Evolutionary conservation across 2,113 vertebrate species (phyloP), one percentile per base, ranked within the genome.

Genomic region (Anthoscopus minutus): DNA sequence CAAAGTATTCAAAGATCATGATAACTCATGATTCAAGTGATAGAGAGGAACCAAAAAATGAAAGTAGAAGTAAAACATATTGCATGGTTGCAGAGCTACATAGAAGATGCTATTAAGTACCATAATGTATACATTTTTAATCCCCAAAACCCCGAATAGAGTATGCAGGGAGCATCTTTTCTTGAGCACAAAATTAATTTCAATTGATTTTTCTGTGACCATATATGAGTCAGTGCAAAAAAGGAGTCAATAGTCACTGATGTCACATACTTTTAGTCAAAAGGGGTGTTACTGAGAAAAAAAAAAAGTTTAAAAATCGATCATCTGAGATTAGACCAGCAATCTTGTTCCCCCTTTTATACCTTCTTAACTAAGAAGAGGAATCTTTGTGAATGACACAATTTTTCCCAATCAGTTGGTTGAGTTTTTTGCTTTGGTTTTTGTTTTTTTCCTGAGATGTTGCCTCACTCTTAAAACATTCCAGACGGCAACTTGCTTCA

Each of bases 61-160:
- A 23, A 90, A 86, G 12, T 10, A 11, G 5, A 48, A 81, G 11
- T 53, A 15, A 76, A 87, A 67, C 31, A 28, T 24, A 45, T 12
- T 5, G 37, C 4, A 6, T 38, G n/a, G 5, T 45, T 45, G 5
- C 53, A 47, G 17, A 81, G 24, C 7, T 51, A 50, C 13, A 58
- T 13, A 66, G 27, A 70, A 53, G 14, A 57, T 54, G 5, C 8
- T 60, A 24, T 8, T 60, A 83, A 57, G 31, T 45, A 65, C 2
- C 15, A 53, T 25, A 37, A 70, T 3, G 4, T 37, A 48, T 21
- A 42, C 1, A 11, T 37, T 54, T 65, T 70, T 60, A 67, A 50
- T 67, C 6, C 4, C 5, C 6, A 27, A 35, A 5, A 45, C 1
- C 8, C 2, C 0, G 4, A 57, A 82, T 7, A 33, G 53, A 85